Evolutionary conservation across 2,888 invertebrate genomes (phyloP).

Genomic region (Acanthosepion pharaonis): DNA sequence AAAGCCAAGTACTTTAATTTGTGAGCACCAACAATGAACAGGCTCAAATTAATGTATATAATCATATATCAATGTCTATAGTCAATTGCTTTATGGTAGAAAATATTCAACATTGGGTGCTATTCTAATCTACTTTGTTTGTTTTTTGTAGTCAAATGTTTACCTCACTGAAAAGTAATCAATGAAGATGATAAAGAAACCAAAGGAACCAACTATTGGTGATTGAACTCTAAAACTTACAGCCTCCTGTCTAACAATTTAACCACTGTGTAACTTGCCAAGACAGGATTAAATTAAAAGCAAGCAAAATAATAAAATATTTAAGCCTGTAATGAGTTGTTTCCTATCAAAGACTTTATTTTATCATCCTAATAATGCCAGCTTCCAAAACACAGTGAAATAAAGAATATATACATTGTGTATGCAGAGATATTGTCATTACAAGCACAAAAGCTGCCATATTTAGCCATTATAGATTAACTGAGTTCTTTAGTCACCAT

Average conservation of each 20-base stretch:
- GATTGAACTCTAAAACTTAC: not conserved
- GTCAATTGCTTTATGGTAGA: too few relatives aligned
- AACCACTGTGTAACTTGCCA: not conserved
- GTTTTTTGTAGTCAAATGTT: too few relatives aligned
- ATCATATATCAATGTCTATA: too few relatives aligned
- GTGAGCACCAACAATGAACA: too few relatives aligned
- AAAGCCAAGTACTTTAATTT: too few relatives aligned
- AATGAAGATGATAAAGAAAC: not conserved
- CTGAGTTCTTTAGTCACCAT: not conserved
- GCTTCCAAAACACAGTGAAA: not conserved
- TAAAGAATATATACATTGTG: not conserved
- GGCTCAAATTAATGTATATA: too few relatives aligned
- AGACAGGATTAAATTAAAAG: not conserved
- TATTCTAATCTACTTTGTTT: too few relatives aligned
- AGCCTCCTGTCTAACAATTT: not conserved
- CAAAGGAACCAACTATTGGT: not conserved
- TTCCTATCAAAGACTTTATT: not conserved
- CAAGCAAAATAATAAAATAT: not conserved
- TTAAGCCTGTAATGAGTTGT: not conserved
- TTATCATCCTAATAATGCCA: not conserved
- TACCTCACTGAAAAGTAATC: too few relatives aligned
- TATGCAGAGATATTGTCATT: conserved; percentile 33
- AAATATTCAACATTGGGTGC: too few relatives aligned
- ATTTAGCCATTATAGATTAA: conserved; percentile 33
- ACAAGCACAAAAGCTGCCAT: not conserved